phyloP scores from a whole-genome alignment of 2,888 invertebrate genomes.

The Germaria angustata region DNA sequence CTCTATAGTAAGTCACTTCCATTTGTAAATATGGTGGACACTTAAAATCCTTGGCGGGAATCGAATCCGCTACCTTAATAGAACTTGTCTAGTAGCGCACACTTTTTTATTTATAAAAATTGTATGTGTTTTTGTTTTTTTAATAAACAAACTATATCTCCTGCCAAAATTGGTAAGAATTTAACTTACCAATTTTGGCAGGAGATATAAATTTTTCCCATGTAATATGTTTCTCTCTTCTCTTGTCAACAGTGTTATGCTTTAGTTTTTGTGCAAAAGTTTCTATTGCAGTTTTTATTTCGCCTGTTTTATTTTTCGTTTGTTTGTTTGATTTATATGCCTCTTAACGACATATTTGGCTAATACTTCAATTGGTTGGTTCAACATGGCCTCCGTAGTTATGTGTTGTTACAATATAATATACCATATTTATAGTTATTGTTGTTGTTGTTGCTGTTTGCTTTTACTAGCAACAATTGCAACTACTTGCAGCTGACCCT shows the following conservation, averaged over 20 bases:
- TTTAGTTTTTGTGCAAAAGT: constrained; percentile 46
- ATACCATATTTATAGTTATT: constrained; percentile 46
- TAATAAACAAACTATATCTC: too few species aligned
- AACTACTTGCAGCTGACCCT: constrained; percentile 65
- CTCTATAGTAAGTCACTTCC: too few species aligned
- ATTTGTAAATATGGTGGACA: too few species aligned
- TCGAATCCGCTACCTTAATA: too few species aligned
- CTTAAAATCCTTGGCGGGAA: too few species aligned
- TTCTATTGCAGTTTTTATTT: constrained; percentile 50
- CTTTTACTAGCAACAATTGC: constrained; percentile 61
- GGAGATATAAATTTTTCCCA: not conserved
- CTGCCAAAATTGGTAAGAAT: too few species aligned
- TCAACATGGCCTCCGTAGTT: constrained; percentile 65
- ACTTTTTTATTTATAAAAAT: too few species aligned
- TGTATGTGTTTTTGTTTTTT: too few species aligned
- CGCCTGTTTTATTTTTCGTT: constrained; percentile 17
- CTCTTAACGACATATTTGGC: constrained; percentile 67
- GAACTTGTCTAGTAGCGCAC: too few species aligned
- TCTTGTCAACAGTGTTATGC: constrained; percentile 27
- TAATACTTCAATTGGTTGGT: constrained; percentile 66
- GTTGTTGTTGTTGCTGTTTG: constrained; percentile 26
- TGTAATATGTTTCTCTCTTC: not conserved
- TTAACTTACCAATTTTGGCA: too few species aligned
- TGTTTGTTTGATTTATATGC: constrained; percentile 64
- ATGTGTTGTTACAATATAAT: constrained; percentile 53